Evolutionary conservation across 2,113 vertebrate genomes (phyloP).

Genomic region (Chlamydotis undulata): DNA sequence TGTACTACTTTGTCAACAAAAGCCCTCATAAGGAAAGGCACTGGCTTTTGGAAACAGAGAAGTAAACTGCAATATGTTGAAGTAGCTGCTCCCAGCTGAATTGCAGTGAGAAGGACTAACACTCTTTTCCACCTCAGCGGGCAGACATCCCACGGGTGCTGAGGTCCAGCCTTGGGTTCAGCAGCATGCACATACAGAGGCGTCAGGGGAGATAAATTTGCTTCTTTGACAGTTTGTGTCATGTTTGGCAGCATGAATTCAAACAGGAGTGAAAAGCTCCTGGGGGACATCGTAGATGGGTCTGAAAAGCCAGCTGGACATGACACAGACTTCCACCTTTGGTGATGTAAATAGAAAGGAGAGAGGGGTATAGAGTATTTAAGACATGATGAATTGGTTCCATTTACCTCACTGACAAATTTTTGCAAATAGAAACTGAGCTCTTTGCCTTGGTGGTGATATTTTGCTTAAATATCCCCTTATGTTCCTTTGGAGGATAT

Average conservation of each 20-base stretch:
- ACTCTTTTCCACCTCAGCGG: rapidly evolving
- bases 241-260: neutral
- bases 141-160: neutral
- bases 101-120: neutral
- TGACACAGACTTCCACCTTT: neutral
- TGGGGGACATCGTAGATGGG: no score
- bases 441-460: neutral
- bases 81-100: neutral
- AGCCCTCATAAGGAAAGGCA: neutral
- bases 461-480: neutral
- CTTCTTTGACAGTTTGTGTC: neutral
- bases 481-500: neutral
- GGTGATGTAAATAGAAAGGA: neutral
- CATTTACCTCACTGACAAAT: neutral
- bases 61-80: neutral
- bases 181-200: neutral
- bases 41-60: neutral
- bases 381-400: neutral
- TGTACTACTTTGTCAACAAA: neutral
- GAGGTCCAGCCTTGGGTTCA: neutral
- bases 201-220: neutral
- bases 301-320: neutral
- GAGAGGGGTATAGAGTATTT: neutral
- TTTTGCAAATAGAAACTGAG: neutral
- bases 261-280: neutral